Base-by-base conservation (phyloP, 2,113 vertebrate genomes). In the Anhinga anhinga region DNA sequence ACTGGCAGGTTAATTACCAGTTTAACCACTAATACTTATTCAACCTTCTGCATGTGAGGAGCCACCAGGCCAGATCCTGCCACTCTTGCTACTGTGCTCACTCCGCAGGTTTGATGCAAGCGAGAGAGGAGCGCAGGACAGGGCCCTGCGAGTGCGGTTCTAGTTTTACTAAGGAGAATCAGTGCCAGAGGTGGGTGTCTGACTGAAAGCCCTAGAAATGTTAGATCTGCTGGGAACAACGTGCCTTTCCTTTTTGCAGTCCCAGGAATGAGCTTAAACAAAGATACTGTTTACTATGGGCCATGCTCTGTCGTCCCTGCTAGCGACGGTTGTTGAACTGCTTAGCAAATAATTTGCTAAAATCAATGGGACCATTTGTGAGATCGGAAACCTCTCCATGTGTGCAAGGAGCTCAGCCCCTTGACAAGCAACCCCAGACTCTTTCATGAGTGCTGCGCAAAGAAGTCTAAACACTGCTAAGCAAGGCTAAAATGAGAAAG, bases 11-110 rank as follows among this genome's bases (percentile, higher is more conserved):
- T 96, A 96, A 95, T 93, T 86, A 30, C 61, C 52, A 82, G 87
- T 77, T 95, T 95, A 95, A 84, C 74, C 45, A 61, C 58, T 90
- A 81, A 71, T 70, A 83, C 76, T 94, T 95, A 79, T 87, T 84
- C 93, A 95, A 13, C 74, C 78, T 92, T 88, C 79, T 94, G 84
- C 53, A 84, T 87, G 73, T 77, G 56, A 93, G 36, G 71, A 55
- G 73, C 81, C 71, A n/a, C 55, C 1, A 3, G 88, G 63, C 49
- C 40, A 47, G 59, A 83, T 85, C 36, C 76, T 94, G 88, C 53
- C n/a, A 11, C 59, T 65, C 47, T 9, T 49, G 53, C 38, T 79
- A 34, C 82, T 11, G 21, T 8, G 17, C 73, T 80, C 16, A 29
- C 17, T n/a, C 67, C 2, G 1, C 18, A n/a, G 62, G 40, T 53